Percentiles rank a stretch among this genome's conserved stretches.
Conservation (phyloP, 2,113 vertebrate genomes). For the Malurus cyaneus region DNA sequence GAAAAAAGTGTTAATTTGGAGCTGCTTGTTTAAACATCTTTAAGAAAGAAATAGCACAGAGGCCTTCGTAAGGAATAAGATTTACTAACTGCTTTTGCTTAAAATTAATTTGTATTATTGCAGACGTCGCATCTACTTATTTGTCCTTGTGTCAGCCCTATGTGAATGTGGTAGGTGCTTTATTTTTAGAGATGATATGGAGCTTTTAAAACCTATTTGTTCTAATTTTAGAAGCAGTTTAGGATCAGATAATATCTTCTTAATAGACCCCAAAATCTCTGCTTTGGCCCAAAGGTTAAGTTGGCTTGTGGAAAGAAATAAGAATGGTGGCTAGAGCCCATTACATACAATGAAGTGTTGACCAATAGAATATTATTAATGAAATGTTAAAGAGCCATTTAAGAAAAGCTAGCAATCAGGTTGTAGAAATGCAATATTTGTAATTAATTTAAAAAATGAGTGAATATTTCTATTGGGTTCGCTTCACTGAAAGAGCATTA, state of each 20-base stretch:
- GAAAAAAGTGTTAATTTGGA: background rate
- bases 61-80: background rate
- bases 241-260: background rate
- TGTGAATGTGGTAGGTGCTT: background rate
- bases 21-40: fast-evolving
- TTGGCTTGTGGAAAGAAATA: background rate
- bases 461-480: background rate
- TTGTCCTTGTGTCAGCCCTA: background rate
- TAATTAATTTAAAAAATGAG: background rate
- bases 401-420: background rate
- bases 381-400: background rate
- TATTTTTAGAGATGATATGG: background rate
- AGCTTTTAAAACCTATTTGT: background rate
- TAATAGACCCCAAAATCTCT: background rate
- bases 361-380: background rate
- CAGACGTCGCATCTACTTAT: background rate
- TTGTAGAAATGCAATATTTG: background rate
- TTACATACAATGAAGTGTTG: background rate
- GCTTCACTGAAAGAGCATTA: background rate
- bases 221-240: background rate
- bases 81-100: background rate
- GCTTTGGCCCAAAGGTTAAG: background rate
- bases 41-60: background rate
- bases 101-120: background rate
- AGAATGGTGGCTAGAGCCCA: background rate